A percentile compares a stretch with the other conserved stretches of the same genome.
phyloP scores from a whole-genome alignment of 2,888 invertebrate species.

The Drosophila formosana region DNA sequence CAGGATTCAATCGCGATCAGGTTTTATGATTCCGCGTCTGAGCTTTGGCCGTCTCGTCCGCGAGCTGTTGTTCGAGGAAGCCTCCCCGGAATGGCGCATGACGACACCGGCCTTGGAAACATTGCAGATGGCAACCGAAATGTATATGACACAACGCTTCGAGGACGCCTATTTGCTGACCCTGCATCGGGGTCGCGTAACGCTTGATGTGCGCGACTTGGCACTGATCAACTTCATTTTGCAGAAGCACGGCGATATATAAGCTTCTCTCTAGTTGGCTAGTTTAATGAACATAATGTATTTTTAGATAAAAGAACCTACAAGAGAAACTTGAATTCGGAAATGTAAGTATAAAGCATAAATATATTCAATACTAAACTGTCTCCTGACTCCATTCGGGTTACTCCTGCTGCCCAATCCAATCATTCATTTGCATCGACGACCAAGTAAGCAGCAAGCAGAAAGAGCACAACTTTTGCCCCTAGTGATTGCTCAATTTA shows the following conservation, averaged over 20 bases:
- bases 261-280: neutral
- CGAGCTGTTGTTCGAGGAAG: neutral
- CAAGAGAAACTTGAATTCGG: neutral
- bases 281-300: neutral
- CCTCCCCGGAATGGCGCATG: neutral
- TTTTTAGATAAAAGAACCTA: neutral
- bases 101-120: neutral
- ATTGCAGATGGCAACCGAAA: neutral
- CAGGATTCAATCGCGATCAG: neutral
- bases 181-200: neutral
- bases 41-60: neutral
- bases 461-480: constrained; percentile 55
- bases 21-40: neutral
- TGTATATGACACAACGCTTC: neutral
- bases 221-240: neutral
- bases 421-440: constrained; percentile 61
- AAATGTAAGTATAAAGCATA: neutral
- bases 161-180: neutral
- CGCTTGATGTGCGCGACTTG: neutral
- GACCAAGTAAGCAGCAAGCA: constrained; percentile 18
- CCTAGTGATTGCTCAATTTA: constrained; percentile 82
- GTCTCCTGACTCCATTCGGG: neutral
- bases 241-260: neutral
- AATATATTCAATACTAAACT: neutral
- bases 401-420: constrained; percentile 8